phyloP scores from a whole-genome alignment of 2,797 vertebrate genomes.

The Pantherophis vulpinus region DNA sequence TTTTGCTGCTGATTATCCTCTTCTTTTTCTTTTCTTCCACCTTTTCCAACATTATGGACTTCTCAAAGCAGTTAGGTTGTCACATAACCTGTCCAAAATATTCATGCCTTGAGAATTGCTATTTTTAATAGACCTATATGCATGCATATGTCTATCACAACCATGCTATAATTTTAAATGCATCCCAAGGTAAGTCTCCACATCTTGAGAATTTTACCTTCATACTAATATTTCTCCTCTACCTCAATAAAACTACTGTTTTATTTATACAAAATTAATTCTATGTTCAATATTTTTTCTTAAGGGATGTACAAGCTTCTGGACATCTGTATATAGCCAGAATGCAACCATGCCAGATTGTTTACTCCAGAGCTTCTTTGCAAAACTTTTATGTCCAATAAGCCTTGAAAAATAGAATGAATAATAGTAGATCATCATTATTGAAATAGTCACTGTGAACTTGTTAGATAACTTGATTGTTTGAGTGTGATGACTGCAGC shows the following conservation, averaged over 20 bases:
- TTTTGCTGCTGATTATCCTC: neutral
- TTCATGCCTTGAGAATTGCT: neutral
- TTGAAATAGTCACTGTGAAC: neutral
- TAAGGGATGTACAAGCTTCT: neutral
- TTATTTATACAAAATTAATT: neutral
- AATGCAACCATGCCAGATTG: neutral
- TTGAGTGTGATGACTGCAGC: neutral
- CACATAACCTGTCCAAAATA: neutral
- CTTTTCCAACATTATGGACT: neutral
- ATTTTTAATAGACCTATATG: neutral
- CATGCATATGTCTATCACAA: neutral
- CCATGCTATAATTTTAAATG: neutral
- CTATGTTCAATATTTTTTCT: neutral
- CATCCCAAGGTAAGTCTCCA: neutral
- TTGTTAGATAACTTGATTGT: neutral
- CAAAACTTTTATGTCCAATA: neutral
- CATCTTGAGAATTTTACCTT: neutral
- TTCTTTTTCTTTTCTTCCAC: neutral
- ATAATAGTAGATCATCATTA: neutral
- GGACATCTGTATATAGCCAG: neutral
- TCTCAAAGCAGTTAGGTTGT: neutral
- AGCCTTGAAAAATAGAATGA: neutral
- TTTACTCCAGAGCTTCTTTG: neutral
- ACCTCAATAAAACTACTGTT: neutral
- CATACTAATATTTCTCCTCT: neutral